These are phyloP conservation scores for Rhabdomys dilectus DNA, from an alignment of 2,113 vertebrate genomes.

Conservation along the genomic window DNA sequence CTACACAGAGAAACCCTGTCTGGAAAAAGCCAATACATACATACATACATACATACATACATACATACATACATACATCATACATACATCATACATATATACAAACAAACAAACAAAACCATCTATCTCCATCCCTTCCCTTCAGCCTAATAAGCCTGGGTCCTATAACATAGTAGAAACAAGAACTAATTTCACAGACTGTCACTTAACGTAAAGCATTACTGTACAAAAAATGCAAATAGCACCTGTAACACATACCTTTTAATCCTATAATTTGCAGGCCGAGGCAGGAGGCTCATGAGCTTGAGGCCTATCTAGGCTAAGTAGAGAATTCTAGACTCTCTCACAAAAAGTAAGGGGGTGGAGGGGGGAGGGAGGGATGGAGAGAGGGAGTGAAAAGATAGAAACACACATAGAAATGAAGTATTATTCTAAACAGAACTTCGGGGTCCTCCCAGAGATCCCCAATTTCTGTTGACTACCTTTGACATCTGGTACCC, in stretches of 20 bases:
- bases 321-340: not conserved
- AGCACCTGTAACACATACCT: not conserved
- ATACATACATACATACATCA: too few relatives aligned
- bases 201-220: slow-evolving; percentile 33
- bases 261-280: not conserved
- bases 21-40: not conserved
- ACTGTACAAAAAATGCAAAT: not conserved
- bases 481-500: not conserved
- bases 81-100: too few relatives aligned
- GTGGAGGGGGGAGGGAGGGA: too few relatives aligned
- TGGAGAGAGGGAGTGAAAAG: not conserved
- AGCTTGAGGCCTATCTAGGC: not conserved
- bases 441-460: not conserved
- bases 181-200: slow-evolving; percentile 21
- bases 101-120: not conserved
- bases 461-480: not conserved
- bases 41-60: too few relatives aligned
- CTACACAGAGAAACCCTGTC: not conserved
- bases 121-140: not conserved
- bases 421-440: not conserved
- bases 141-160: not conserved
- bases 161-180: slow-evolving; percentile 18
- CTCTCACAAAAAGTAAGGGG: not conserved
- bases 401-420: not conserved
- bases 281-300: not conserved